Evolutionary conservation across 2,113 vertebrate genomes (phyloP).

Genomic region (Trichechus manatus): DNA sequence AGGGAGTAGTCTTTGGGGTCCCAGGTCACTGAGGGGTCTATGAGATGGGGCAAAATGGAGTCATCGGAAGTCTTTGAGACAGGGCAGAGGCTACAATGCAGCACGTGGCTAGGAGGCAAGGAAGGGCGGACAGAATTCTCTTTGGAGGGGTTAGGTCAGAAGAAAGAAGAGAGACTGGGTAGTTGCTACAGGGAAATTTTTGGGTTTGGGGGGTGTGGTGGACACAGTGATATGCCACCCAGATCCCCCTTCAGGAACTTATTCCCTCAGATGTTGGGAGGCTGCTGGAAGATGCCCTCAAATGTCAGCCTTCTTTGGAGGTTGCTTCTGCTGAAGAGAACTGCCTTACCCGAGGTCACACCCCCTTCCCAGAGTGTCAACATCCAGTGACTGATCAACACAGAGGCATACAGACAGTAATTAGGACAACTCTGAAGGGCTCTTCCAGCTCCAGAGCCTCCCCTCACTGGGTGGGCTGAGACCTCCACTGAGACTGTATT

Average conservation of each 20-base stretch:
- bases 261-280: background rate
- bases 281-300: too few species aligned
- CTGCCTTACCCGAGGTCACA: background rate
- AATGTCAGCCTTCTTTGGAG: background rate
- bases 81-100: background rate
- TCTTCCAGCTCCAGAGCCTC: background rate
- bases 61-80: background rate
- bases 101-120: background rate
- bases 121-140: background rate
- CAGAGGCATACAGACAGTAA: too few species aligned
- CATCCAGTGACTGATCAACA: background rate
- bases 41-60: background rate
- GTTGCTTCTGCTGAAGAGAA: background rate
- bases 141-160: background rate
- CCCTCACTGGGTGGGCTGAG: background rate
- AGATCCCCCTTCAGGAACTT: background rate
- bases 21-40: background rate
- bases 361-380: background rate
- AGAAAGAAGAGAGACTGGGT: background rate
- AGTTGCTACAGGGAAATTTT: background rate
- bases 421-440: background rate
- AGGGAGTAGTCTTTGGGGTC: background rate
- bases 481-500: rapidly evolving
- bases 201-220: background rate
- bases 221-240: background rate